Base-by-base conservation (phyloP, 2,888 invertebrate species). In the Augiades crinisus region DNA sequence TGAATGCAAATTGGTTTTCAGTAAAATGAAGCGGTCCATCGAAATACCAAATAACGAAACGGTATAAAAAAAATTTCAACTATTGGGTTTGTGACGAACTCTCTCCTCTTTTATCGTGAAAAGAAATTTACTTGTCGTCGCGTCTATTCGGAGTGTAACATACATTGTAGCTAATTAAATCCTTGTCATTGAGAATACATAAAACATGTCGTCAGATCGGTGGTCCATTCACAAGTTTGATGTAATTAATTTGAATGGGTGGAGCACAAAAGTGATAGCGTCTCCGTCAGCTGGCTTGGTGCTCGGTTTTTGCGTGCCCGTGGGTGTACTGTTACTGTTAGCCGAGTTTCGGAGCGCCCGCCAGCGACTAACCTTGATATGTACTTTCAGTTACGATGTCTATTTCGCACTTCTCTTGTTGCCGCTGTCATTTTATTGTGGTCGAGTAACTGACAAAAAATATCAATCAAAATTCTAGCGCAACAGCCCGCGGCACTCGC, bases 381-480 rank as follows among this genome's bases (percentile, higher is more conserved):
- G 62, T 66, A 86, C 86, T 86, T 86, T 87, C 86, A 84, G 87
- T 86, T 86, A 81, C 85, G 78, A 78, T 71, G 76, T 81, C 82
- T 73, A 85, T 88, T 89, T 86, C 75, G 87, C 87, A 85, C 83
- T 86, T 70, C 79, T 89, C 85, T 87, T 84, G 83, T 87, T 86
- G 86, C 75, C 77, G 73, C 81, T 81, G 81, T 85, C 86, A 82
- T 84, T 84, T 87, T 81, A 86, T 88, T 88, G 87, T 88, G 84
- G 79, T 78, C 84, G 82, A 83, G 81, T 81, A 81, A 70, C 82
- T 73, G 72, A 88, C 85, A 89, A 89, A 89, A 89, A 89, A 89
- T 88, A 89, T 88, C 87, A 89, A 89, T 89, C 89, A 86, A 88
- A 88, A 87, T 87, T 89, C 87, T 89, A 82, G 89, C 80, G 82